Conservation (phyloP, 2,113 vertebrate species). For the Cyanistes caeruleus region DNA sequence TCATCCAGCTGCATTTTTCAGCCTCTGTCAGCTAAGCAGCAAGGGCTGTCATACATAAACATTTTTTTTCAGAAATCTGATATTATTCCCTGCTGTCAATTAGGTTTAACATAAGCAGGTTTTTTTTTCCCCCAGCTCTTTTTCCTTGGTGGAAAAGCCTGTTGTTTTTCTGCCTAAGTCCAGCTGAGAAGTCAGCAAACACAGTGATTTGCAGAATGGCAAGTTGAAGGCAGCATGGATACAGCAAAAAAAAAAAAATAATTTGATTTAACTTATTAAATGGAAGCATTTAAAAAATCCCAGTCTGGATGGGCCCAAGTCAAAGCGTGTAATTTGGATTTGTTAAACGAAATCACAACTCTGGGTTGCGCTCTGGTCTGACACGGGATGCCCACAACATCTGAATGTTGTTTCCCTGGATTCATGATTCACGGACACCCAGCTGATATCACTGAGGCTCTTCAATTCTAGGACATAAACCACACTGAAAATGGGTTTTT, state of each 20-base stretch:
- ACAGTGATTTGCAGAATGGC: neutral
- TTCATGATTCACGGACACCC: neutral
- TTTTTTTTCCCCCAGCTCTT: neutral
- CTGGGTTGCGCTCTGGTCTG: neutral
- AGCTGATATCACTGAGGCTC: neutral
- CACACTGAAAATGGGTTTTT: neutral
- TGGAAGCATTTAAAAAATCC: neutral
- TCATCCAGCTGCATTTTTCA: neutral
- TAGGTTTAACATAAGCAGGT: neutral
- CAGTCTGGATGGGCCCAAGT: neutral
- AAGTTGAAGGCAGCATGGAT: neutral
- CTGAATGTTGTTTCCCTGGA: neutral
- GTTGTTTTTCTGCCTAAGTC: neutral
- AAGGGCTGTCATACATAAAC: neutral
- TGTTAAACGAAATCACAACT: neutral
- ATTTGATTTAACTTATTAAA: neutral
- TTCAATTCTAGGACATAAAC: neutral
- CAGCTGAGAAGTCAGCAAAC: neutral
- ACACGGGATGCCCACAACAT: neutral
- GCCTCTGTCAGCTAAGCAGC: neutral
- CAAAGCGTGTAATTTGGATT: neutral
- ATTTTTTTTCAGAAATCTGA: neutral
- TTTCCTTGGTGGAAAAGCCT: neutral
- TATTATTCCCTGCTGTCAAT: constrained; percentile 6
- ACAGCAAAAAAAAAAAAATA: neutral